Evolutionary conservation across 2,113 vertebrate species (phyloP).

Genomic region (Pipa parva): DNA sequence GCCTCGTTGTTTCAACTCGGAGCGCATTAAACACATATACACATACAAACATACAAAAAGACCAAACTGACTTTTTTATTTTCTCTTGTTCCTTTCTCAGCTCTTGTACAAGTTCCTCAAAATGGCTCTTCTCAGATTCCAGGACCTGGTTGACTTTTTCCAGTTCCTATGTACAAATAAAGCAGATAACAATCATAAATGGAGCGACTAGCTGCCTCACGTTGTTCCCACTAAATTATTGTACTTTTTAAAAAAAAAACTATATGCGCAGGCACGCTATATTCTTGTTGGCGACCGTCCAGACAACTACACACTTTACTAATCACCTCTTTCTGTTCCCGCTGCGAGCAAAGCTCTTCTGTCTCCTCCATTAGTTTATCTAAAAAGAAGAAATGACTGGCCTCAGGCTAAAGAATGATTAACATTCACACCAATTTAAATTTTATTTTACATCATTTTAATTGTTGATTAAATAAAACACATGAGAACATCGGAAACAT

Average conservation of each 20-base stretch:
- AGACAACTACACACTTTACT: fast-evolving
- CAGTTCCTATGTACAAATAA: conserved; percentile 69
- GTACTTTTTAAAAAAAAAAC: too few species aligned
- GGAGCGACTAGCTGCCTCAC: too few species aligned
- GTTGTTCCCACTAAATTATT: too few species aligned
- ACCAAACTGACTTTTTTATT: conserved; percentile 72
- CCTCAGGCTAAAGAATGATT: background rate
- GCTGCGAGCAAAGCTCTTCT: conserved; percentile 86
- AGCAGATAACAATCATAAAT: background rate
- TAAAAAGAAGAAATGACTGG: conserved; percentile 52
- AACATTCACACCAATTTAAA: background rate
- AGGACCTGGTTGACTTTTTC: conserved; percentile 87
- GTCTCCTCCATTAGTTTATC: conserved; percentile 98
- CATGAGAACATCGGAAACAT: too few species aligned
- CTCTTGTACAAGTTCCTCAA: conserved; percentile 90
- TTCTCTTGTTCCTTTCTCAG: conserved; percentile 87
- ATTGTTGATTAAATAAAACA: background rate
- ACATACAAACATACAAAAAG: too few species aligned
- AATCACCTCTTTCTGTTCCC: conserved; percentile 86
- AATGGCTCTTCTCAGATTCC: conserved; percentile 89
- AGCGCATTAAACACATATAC: too few species aligned
- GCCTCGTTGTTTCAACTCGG: too few species aligned
- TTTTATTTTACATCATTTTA: background rate
- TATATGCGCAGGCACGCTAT: too few species aligned
- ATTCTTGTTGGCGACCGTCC: too few species aligned